These are phyloP conservation scores for Hemiprocne comata DNA, from an alignment of 2,113 vertebrate species.

Conservation along the genomic window DNA sequence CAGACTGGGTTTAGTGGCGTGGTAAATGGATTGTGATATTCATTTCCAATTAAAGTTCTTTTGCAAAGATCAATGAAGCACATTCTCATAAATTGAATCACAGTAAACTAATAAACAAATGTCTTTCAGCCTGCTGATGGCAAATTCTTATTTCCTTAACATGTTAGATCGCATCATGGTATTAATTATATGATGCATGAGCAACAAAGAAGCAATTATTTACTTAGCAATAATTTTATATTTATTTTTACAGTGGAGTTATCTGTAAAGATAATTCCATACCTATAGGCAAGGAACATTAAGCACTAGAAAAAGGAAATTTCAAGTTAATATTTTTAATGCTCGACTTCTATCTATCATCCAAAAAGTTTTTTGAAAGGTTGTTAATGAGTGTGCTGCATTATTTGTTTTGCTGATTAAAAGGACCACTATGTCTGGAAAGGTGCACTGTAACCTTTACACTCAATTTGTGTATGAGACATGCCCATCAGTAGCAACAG, in stretches of 20 bases:
- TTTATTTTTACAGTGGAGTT: slow-evolving; percentile 50
- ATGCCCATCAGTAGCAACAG: slow-evolving; percentile 43
- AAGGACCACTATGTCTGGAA: slow-evolving; percentile 45
- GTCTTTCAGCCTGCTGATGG: slow-evolving; percentile 67
- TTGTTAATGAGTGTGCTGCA: slow-evolving; percentile 7
- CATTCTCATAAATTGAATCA: slow-evolving; percentile 81
- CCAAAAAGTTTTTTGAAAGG: not conserved
- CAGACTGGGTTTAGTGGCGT: slow-evolving; percentile 73
- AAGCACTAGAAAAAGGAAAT: slow-evolving; percentile 26
- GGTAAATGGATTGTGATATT: slow-evolving; percentile 82
- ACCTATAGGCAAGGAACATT: slow-evolving; percentile 12
- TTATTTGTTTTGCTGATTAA: slow-evolving; percentile 56
- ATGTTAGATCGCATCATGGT: slow-evolving; percentile 75
- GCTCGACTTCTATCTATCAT: slow-evolving; percentile 27
- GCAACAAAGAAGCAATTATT: slow-evolving; percentile 65
- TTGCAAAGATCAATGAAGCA: slow-evolving; percentile 83
- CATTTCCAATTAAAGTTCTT: slow-evolving; percentile 84
- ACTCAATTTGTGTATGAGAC: slow-evolving; percentile 53
- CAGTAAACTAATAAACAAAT: slow-evolving; percentile 81
- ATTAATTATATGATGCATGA: slow-evolving; percentile 79
- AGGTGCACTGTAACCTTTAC: slow-evolving; percentile 62
- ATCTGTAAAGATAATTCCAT: slow-evolving; percentile 37
- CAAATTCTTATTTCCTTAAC: slow-evolving; percentile 77
- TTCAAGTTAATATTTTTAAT: slow-evolving; percentile 35
- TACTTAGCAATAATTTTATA: slow-evolving; percentile 54